Base-by-base conservation (phyloP, 2,797 vertebrate genomes). In the Gobio occitaniae region DNA sequence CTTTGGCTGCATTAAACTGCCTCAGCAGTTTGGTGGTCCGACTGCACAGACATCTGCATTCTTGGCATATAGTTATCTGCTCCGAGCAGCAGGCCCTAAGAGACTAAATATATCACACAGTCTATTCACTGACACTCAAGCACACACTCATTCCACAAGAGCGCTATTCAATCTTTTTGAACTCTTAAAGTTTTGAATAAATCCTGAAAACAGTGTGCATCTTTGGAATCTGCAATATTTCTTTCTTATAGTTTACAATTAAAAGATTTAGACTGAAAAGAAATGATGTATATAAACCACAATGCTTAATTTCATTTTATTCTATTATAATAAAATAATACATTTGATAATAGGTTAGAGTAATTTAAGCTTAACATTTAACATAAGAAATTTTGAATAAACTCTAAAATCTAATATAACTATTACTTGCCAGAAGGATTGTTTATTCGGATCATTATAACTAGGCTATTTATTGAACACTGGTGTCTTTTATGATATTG, bases 31-130 rank as follows among this genome's bases (percentile, higher is more conserved):
- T 84, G 88, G 84, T 88, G 81, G 86, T 88, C 86, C 83, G 87
- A 89, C 86, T 88, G 87, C 80, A 85, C 65, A 84, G 74, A 89
- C 90, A 89, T 91, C 87, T 91, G 86, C 91, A 87, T 91, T 88
- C 81, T 89, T 89, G 88, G 90, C 88, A 86, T 88, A 84, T 80
- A 88, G 89, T 91, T 90, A 91, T 90, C 90, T 88, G 52, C 86
- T 83, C 87, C 69, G 83, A 84, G 85, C 90, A 90, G 91, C 82
- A 89, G 90, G 87, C 86, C 85, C 86, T 86, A 87, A 78, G 85
- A 90, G 81, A 84, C 85, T 87, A 86, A 86, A 89, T 87, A 89
- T 86, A 87, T 89, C 89, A 89, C 86, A 65, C 76, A 71, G 81
- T 80, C 86, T 89, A 89, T 87, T 87, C 87, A 86, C 80, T 61